These are phyloP conservation scores for Mythimna lalbum DNA, from an alignment of 2,888 invertebrate species.

Conservation along the genomic window DNA sequence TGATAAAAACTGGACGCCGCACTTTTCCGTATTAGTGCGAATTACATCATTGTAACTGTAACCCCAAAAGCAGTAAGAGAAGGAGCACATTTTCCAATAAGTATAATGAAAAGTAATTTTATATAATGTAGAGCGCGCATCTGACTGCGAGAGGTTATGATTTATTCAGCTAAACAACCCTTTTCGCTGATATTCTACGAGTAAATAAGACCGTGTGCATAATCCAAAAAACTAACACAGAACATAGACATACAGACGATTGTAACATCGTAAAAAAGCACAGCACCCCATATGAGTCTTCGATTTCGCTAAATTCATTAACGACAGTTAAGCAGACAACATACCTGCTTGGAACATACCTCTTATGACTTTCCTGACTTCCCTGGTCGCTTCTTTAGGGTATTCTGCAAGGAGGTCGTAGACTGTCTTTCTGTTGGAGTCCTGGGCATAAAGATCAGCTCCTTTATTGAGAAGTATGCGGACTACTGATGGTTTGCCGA, in stretches of 20 bases:
- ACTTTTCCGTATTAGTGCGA: too few species aligned
- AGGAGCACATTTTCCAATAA: too few species aligned
- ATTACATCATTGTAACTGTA: too few species aligned
- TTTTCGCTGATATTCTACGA: not conserved
- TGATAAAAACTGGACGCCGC: too few species aligned
- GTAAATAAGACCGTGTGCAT: not conserved
- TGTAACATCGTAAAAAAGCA: not conserved
- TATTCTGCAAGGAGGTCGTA: constrained; percentile 96
- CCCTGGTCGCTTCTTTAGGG: constrained; percentile 96
- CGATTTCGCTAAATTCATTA: constrained; percentile 42
- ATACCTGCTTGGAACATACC: constrained; percentile 89
- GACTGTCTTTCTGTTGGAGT: constrained; percentile 95
- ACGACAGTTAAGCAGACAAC: constrained; percentile 35
- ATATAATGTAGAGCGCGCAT: too few species aligned
- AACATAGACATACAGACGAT: constrained; percentile 25
- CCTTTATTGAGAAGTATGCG: constrained; percentile 95
- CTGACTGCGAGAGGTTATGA: too few species aligned
- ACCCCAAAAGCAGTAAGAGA: too few species aligned
- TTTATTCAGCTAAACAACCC: not conserved
- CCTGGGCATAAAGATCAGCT: constrained; percentile 95
- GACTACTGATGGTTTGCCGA: constrained; percentile 97
- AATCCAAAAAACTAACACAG: not conserved
- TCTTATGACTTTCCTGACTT: constrained; percentile 96
- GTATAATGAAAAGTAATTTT: too few species aligned
- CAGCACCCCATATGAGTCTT: not conserved